These are phyloP conservation scores for Caenorhabditis sp. DNA, from an alignment of 2,888 invertebrate species.

Conservation along the genomic window DNA sequence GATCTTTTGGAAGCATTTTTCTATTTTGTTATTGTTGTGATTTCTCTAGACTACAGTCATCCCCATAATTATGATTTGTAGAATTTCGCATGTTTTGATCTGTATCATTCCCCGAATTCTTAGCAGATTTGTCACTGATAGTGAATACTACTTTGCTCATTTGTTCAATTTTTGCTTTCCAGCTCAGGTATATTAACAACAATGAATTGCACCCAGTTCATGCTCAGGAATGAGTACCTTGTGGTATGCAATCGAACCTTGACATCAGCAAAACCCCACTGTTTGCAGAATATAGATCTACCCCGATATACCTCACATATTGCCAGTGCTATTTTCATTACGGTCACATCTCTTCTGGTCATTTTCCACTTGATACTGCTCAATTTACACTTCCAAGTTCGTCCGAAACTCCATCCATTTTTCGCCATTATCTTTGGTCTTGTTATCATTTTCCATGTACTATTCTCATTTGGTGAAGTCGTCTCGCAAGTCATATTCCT, in stretches of 20 bases:
- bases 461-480: constrained; percentile 6
- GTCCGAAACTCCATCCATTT: constrained; percentile 20
- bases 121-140: no score
- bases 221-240: constrained; percentile 23
- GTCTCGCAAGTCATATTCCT: constrained; percentile 23
- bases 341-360: not conserved
- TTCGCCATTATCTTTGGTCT: constrained; percentile 20
- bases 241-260: not conserved
- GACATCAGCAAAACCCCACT: not conserved
- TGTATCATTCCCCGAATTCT: no score
- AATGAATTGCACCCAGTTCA: constrained; percentile 21
- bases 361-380: constrained; percentile 5
- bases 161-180: not conserved
- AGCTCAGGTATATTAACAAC: no score
- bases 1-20: no score
- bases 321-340: not conserved
- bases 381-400: constrained; percentile 12
- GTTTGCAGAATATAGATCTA: no score
- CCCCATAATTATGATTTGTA: no score
- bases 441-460: constrained; percentile 17
- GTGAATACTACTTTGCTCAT: no score
- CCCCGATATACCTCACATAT: not conserved
- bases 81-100: no score
- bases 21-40: no score
- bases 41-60: no score